phyloP scores from a whole-genome alignment of 23 tunicate species.

The Halocynthia aurantium region DNA sequence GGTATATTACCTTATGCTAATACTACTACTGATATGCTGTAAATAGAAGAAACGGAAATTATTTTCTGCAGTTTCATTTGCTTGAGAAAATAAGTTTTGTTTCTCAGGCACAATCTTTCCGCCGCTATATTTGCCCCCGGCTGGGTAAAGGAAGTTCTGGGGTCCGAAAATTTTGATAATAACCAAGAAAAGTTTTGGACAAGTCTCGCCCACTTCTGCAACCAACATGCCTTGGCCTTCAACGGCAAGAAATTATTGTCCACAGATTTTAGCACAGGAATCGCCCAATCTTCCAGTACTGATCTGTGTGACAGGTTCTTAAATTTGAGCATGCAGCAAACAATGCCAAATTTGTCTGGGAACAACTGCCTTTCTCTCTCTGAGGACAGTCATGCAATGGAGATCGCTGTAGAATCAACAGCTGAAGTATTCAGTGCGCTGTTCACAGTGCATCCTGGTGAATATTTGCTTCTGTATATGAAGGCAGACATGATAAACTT shows the following conservation, averaged over 20 bases:
- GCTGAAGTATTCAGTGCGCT: too few relatives aligned
- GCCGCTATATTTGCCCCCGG: slow-evolving; percentile 88
- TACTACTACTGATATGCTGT: too few relatives aligned
- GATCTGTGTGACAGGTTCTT: background rate
- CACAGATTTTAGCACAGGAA: slow-evolving; percentile 35
- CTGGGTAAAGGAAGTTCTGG: slow-evolving; percentile 72
- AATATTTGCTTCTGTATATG: too few relatives aligned
- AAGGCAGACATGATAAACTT: too few relatives aligned
- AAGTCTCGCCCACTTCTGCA: slow-evolving; percentile 13
- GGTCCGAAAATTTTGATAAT: slow-evolving; percentile 21
- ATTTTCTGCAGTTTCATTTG: too few relatives aligned
- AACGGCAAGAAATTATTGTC: background rate
- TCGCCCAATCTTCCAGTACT: background rate
- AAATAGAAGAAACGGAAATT: too few relatives aligned
- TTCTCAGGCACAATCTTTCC: slow-evolving; percentile 50
- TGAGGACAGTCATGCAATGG: background rate
- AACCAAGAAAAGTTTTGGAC: slow-evolving; percentile 56
- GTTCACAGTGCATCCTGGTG: too few relatives aligned
- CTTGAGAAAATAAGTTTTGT: background rate
- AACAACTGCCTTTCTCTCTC: background rate
- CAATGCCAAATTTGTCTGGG: slow-evolving; percentile 10
- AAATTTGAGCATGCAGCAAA: slow-evolving; percentile 28
- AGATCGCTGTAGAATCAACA: background rate
- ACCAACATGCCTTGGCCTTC: slow-evolving; percentile 1
- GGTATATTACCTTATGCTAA: background rate